Conservation (phyloP, 2,888 invertebrate genomes). For the Polydrusus cervinus region DNA sequence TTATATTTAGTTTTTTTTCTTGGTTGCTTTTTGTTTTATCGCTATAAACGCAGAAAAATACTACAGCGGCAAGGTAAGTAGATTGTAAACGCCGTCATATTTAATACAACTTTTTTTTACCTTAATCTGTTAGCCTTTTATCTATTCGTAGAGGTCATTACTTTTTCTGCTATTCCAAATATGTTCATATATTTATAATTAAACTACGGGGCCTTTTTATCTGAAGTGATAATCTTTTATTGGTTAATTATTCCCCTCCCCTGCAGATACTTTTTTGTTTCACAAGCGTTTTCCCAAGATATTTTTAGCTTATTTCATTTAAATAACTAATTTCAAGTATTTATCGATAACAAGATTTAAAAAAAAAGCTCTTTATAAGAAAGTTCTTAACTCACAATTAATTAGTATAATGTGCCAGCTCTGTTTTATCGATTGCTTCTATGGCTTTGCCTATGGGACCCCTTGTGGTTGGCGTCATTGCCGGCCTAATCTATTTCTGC, state of each 20-base stretch:
- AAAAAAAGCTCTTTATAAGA: not conserved
- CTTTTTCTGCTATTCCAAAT: too few species aligned
- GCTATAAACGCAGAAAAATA: not conserved
- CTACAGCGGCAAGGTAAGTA: not conserved
- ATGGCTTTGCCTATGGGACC: constrained; percentile 5
- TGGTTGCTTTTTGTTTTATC: not conserved
- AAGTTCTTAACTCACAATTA: not conserved
- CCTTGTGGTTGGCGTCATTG: not conserved
- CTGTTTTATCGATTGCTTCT: not conserved
- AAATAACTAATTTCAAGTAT: constrained; percentile 1
- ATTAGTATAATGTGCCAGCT: constrained; percentile 1
- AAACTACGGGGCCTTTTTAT: not conserved
- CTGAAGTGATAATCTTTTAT: not conserved
- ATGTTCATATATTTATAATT: too few species aligned
- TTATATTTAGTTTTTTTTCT: not conserved
- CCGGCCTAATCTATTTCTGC: not conserved
- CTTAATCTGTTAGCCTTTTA: not conserved
- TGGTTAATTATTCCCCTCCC: not conserved
- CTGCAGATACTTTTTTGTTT: not conserved
- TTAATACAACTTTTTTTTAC: not conserved
- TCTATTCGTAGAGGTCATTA: too few species aligned
- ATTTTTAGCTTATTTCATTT: not conserved
- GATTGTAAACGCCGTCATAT: too few species aligned
- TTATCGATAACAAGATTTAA: not conserved
- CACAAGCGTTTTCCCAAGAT: not conserved